A percentile compares a stretch with the other conserved stretches of the same genome.
Conservation (phyloP, 2,113 vertebrate genomes). For the Stigmatopora argus region DNA sequence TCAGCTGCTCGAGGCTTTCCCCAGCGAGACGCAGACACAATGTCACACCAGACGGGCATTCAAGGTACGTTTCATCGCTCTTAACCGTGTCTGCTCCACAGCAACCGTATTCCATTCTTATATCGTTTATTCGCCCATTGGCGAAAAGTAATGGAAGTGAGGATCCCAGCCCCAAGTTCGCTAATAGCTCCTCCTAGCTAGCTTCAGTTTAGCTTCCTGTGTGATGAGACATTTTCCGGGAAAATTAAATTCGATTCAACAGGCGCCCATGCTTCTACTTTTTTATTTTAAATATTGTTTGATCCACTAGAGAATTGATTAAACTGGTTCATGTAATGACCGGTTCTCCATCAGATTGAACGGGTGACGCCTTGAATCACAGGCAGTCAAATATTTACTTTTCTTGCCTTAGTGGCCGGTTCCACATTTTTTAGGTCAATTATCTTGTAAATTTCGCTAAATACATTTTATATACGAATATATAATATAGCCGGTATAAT, state of each 20-base stretch:
- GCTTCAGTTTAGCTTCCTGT: constrained; percentile 39
- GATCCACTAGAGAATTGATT: too few relatives aligned
- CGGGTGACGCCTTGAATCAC: constrained; percentile 63
- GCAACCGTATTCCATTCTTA: not conserved
- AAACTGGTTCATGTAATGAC: not conserved
- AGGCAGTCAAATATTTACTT: constrained; percentile 16
- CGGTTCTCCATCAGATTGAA: constrained; percentile 23
- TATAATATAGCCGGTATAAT: not conserved
- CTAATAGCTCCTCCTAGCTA: constrained; percentile 48
- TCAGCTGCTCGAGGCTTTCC: constrained; percentile 49
- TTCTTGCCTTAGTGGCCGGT: not conserved
- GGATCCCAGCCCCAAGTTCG: constrained; percentile 43
- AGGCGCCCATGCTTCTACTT: not conserved
- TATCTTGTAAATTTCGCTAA: not conserved
- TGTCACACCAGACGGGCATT: constrained; percentile 96
- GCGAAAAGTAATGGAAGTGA: constrained; percentile 19
- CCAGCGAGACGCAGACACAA: constrained; percentile 53
- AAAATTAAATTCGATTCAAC: constrained; percentile 13
- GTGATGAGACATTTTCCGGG: constrained; percentile 20
- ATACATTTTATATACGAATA: not conserved
- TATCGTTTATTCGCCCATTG: not conserved
- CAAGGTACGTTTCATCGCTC: constrained; percentile 73
- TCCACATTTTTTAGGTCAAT: not conserved
- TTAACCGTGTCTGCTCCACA: rapidly evolving
- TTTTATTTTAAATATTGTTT: not conserved